Evolutionary conservation across 2,888 invertebrate species (phyloP).

Genomic region (Notodonta ziczac): DNA sequence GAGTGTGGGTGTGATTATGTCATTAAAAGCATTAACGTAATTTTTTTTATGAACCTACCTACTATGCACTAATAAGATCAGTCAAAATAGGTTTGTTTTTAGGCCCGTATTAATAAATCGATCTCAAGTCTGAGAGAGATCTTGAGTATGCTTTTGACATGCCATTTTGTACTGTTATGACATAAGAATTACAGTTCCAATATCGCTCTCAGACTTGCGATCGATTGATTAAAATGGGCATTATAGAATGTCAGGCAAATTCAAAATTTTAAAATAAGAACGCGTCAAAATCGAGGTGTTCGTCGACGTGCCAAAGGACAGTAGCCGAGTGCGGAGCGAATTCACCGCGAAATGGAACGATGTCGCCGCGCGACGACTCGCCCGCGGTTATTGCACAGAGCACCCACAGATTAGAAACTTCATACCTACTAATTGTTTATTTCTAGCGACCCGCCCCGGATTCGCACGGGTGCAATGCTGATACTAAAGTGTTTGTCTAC

Average conservation of each 20-base stretch:
- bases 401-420: constrained; percentile 10
- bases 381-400: constrained; percentile 32
- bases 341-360: constrained; percentile 47
- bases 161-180: too few relatives aligned
- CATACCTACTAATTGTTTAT: neutral
- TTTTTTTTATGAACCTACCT: neutral
- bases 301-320: constrained; percentile 20
- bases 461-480: too few relatives aligned
- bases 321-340: constrained; percentile 36
- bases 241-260: too few relatives aligned
- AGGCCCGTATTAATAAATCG: too few relatives aligned
- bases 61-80: too few relatives aligned
- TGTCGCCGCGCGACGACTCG: constrained; percentile 34
- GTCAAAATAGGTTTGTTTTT: neutral
- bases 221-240: too few relatives aligned
- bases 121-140: too few relatives aligned
- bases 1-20: neutral
- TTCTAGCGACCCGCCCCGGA: too few relatives aligned
- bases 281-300: constrained; percentile 18
- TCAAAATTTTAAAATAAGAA: constrained; percentile 6
- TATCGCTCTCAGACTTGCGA: too few relatives aligned
- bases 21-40: neutral
- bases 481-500: too few relatives aligned
- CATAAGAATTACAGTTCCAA: too few relatives aligned
- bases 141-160: too few relatives aligned